phyloP scores from a whole-genome alignment of 2,888 invertebrate species.

The Rhogogaster chlorosoma region DNA sequence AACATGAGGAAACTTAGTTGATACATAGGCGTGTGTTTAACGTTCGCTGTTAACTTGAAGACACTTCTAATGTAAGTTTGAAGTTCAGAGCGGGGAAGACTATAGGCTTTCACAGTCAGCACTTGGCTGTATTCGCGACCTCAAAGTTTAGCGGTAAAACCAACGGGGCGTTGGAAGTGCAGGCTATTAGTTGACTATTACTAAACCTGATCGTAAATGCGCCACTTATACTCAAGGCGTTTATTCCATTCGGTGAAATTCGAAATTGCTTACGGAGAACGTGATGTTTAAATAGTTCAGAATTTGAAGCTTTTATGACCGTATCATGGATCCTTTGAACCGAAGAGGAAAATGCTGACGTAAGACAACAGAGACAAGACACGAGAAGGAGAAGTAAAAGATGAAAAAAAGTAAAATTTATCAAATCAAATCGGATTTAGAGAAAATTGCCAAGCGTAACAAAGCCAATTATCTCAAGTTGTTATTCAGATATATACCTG shows the following conservation, averaged over 20 bases:
- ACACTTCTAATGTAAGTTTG: conserved; percentile 23
- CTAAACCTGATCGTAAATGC: conserved; percentile 15
- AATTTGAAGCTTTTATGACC: not conserved
- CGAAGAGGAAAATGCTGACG: not conserved
- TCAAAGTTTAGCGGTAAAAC: conserved; percentile 14
- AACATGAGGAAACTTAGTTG: not conserved
- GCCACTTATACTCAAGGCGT: not conserved
- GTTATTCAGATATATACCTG: not conserved
- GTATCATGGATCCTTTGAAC: not conserved
- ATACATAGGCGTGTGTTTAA: not conserved
- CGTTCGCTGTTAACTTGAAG: not conserved
- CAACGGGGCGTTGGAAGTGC: not conserved
- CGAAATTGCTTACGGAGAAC: not conserved
- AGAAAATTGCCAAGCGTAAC: not conserved
- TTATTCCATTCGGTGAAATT: not conserved
- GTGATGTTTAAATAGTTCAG: not conserved
- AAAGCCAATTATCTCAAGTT: not conserved
- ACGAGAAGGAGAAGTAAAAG: too few relatives aligned
- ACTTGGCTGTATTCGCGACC: not conserved
- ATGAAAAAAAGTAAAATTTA: not conserved
- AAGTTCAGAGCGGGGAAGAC: conserved; percentile 5
- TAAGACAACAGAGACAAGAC: not conserved
- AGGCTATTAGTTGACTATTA: conserved; percentile 26
- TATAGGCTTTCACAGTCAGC: conserved; percentile 5
- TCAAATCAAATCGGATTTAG: not conserved